Base-by-base conservation (phyloP, 2,113 vertebrate species). In the Perognathus longimembris region DNA sequence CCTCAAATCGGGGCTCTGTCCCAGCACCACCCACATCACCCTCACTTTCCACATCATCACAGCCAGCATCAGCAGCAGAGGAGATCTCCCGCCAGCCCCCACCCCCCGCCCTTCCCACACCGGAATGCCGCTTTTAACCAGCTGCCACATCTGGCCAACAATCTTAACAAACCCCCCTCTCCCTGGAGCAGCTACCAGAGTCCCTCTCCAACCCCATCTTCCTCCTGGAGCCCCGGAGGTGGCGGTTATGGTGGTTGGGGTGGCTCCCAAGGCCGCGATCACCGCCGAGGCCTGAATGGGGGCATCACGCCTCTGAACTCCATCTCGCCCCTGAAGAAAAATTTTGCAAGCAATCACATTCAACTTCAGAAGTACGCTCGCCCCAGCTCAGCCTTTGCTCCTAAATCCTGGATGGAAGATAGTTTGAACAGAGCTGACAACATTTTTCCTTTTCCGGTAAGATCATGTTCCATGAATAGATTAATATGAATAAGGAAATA, bases 131-230 rank as follows among this genome's bases (percentile, higher is more conserved):
- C 99, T 93, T 99, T 99, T 97, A 99, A 98, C 98, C 99, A 99
- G 93, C 97, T 99, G 96, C 99, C 99, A 97, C 99, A 99, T 97
- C 98, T 99, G 97, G 98, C 99, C 93, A 99, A 99, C 96, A 99
- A 99, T 97, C 98, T 99, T 92, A 99, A 98, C 98, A 99, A 99
- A 96, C 99, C 99, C 70, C 99, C 99, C 28, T 99, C 99, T 93
- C 99, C 99, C 0, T 99, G 99, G 99, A 99, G 99, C 97, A 99
- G 98, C 98, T 99, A 99, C 98, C 99, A 99, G 98, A 99, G 99
- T 94, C 98, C 99, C 59, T 99, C 99, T 90, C 99, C 99, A 63
- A 99, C 98, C 66, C 99, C 99, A 5, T 99, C 99, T 89, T 99
- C 99, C 95, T 99, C 99, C 69, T 99, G 99, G 95, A 99, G 99